Conservation (phyloP, 2,888 invertebrate species). For the Corbicula japonica region DNA sequence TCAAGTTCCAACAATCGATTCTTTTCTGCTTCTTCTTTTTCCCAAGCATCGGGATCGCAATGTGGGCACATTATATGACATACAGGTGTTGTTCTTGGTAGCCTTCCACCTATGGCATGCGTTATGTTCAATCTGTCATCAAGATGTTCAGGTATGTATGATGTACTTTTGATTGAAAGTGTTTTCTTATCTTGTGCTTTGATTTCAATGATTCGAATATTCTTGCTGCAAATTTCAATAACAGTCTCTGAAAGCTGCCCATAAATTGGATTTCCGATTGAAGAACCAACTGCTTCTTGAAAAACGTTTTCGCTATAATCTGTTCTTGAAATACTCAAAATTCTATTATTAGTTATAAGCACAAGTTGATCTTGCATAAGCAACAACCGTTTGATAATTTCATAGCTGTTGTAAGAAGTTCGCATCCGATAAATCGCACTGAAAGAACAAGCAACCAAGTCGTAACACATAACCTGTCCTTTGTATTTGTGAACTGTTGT, state of each 20-base stretch:
- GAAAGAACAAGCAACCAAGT: too few species aligned
- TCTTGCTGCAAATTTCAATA: background rate
- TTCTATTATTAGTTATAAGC: background rate
- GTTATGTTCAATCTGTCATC: background rate
- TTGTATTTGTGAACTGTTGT: too few species aligned
- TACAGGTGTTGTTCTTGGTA: background rate
- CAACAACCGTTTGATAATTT: background rate
- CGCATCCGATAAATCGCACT: too few species aligned
- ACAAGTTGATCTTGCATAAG: background rate
- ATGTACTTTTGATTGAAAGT: background rate
- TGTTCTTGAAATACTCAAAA: background rate
- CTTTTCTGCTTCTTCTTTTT: background rate
- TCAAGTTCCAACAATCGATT: background rate
- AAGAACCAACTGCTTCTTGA: background rate
- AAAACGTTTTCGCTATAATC: background rate
- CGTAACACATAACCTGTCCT: too few species aligned
- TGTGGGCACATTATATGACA: slow-evolving; percentile 13
- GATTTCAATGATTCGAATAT: background rate
- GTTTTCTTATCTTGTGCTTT: background rate
- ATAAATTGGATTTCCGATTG: background rate
- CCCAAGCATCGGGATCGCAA: slow-evolving; percentile 3
- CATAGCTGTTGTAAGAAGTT: background rate
- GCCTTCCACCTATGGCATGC: background rate
- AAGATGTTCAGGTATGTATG: background rate
- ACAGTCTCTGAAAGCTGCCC: background rate